Percentiles rank a stretch among this genome's conserved stretches.
Evolutionary conservation across 2,113 vertebrate genomes (phyloP).

Genomic region (Vulpes ferrilata): DNA sequence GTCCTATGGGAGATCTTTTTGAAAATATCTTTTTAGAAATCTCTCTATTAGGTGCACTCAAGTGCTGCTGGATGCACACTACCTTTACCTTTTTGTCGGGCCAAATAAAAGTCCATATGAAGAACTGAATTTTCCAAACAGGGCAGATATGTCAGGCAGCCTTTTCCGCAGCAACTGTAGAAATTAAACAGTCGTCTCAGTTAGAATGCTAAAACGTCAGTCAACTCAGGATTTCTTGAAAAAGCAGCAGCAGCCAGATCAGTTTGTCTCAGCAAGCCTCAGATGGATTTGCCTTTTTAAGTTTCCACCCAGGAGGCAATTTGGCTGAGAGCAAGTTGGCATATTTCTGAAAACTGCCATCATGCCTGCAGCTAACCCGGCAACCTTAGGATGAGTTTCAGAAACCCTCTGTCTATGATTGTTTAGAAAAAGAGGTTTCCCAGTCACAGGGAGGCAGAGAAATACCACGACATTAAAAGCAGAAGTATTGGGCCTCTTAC

Average conservation of each 20-base stretch:
- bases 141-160: background rate
- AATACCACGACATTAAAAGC: background rate
- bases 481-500: accelerated
- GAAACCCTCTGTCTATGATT: background rate
- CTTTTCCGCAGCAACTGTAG: background rate
- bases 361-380: background rate
- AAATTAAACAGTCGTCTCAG: background rate
- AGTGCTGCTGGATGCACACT: background rate
- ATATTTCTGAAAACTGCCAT: background rate
- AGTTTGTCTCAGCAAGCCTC: background rate
- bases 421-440: background rate
- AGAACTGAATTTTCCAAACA: background rate
- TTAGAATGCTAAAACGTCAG: background rate
- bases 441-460: background rate
- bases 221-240: background rate
- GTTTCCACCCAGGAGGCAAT: background rate
- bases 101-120: background rate
- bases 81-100: background rate
- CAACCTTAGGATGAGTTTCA: background rate
- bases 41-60: background rate
- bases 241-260: background rate
- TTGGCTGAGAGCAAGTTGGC: background rate
- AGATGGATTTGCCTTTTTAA: background rate
- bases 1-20: background rate
- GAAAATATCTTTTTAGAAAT: background rate